phyloP scores from a whole-genome alignment of 37 sponge, comb jelly and placozoan genomes.

The Halichondria panicea region DNA sequence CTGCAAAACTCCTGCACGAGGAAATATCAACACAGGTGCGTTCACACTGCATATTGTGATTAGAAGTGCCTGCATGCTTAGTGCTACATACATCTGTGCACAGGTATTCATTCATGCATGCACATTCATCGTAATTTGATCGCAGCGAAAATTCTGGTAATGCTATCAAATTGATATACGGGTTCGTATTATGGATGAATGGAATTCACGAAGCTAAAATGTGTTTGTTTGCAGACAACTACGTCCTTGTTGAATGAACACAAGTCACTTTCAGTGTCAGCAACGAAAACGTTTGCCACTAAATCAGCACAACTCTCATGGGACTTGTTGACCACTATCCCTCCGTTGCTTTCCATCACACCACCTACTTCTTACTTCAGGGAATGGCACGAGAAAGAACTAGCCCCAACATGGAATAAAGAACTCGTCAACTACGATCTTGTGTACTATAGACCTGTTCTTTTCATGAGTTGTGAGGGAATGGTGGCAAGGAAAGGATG shows the following conservation, averaged over 20 bases:
- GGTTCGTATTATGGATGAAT: no score
- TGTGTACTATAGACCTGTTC: slow-evolving; percentile 42
- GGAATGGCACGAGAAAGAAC: slow-evolving; percentile 33
- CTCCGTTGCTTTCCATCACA: slow-evolving; percentile 15
- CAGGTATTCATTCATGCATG: no score
- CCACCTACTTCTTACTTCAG: neutral
- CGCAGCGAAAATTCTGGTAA: no score
- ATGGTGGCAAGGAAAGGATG: slow-evolving; percentile 26
- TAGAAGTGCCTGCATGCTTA: no score
- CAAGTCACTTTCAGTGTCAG: neutral
- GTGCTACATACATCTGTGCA: no score
- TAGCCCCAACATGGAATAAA: slow-evolving; percentile 6
- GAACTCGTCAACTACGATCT: neutral
- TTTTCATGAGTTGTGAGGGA: slow-evolving; percentile 31
- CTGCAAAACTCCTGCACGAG: no score
- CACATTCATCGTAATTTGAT: no score
- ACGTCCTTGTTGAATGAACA: neutral
- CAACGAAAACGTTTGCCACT: neutral
- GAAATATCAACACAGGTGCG: no score
- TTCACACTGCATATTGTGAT: no score
- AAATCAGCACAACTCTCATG: slow-evolving; percentile 28
- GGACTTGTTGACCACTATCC: slow-evolving; percentile 24
- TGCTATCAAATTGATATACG: no score
- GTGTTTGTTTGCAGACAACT: neutral
- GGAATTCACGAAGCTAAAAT: no score